Evolutionary conservation across 2,113 vertebrate species (phyloP).

Genomic region (Sialia sialis): DNA sequence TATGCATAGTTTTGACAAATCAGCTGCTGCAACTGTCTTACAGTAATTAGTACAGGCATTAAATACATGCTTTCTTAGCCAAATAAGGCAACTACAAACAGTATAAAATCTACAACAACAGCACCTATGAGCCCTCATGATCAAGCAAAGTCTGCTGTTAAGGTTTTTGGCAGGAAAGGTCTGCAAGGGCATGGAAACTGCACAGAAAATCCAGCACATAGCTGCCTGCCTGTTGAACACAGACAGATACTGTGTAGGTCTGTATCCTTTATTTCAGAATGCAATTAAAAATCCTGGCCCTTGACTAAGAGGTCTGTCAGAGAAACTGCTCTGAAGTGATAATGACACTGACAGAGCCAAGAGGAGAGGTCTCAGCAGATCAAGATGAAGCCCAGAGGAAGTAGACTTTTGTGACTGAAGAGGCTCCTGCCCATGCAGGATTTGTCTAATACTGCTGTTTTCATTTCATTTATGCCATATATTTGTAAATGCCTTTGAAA

Average conservation of each 20-base stretch:
- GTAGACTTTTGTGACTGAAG: not conserved
- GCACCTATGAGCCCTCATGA: not conserved
- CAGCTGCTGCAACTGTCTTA: not conserved
- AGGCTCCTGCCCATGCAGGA: rapidly evolving
- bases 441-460: not conserved
- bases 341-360: not conserved
- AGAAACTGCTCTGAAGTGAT: not conserved
- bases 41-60: not conserved
- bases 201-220: not conserved
- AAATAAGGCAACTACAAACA: not conserved
- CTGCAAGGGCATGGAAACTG: not conserved
- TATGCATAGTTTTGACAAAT: not conserved
- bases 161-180: not conserved
- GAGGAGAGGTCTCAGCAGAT: not conserved
- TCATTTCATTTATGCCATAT: not conserved
- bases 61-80: not conserved
- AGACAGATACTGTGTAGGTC: not conserved
- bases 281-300: not conserved
- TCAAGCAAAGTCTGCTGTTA: not conserved
- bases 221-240: not conserved
- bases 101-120: not conserved
- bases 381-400: not conserved
- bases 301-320: not conserved
- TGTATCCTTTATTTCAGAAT: not conserved
- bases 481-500: not conserved